phyloP scores from a whole-genome alignment of 1,140 invertebrate species.

The Caenorhabditis briggsae region DNA sequence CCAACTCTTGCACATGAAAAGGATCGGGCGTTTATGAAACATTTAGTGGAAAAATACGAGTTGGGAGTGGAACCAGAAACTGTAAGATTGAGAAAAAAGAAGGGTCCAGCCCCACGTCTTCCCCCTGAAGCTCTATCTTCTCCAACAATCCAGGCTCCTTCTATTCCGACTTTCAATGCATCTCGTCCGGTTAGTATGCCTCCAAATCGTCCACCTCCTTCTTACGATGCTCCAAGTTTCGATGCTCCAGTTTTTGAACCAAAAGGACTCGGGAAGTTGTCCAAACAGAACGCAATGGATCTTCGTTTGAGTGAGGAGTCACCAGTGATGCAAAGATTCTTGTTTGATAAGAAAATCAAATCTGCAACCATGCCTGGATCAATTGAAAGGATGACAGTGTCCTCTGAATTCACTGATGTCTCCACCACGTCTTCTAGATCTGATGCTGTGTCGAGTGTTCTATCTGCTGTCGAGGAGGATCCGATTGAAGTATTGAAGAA shows the following conservation, averaged over 20 bases:
- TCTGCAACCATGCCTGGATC: slow-evolving; percentile 10
- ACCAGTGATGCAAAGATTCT: not conserved
- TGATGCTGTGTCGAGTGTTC: not conserved
- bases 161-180: not conserved
- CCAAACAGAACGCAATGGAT: slow-evolving; percentile 31
- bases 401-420: not conserved
- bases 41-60: slow-evolving; percentile 27
- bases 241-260: slow-evolving; percentile 36
- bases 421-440: slow-evolving; percentile 8
- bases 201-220: slow-evolving; percentile 25
- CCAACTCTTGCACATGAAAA: slow-evolving; percentile 27
- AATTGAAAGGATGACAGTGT: not conserved
- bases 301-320: slow-evolving; percentile 20
- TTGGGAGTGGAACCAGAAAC: slow-evolving; percentile 33
- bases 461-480: not conserved
- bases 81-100: not conserved
- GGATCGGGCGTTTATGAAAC: slow-evolving; percentile 35
- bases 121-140: slow-evolving; percentile 18
- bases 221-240: slow-evolving; percentile 31
- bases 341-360: slow-evolving; percentile 10
- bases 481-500: not conserved
- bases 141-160: not conserved
- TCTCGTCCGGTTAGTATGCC: slow-evolving; percentile 24
- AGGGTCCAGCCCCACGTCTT: slow-evolving; percentile 3
- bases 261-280: not conserved